phyloP scores from a whole-genome alignment of 2,888 invertebrate genomes.

The Lysandra coridon region DNA sequence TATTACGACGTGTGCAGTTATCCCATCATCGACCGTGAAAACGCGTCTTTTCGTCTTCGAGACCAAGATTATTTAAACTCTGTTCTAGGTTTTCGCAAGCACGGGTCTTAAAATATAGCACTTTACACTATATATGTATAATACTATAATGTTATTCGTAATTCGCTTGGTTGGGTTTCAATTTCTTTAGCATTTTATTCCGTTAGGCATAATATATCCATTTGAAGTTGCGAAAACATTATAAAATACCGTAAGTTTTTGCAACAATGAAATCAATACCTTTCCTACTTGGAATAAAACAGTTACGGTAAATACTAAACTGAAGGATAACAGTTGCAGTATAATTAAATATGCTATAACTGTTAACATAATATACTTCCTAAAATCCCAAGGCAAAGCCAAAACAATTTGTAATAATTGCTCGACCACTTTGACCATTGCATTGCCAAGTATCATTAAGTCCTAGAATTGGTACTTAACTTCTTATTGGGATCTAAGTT shows the following conservation, averaged over 20 bases:
- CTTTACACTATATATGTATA: neutral
- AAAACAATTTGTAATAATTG: too few relatives aligned
- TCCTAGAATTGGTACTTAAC: too few relatives aligned
- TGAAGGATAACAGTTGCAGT: neutral
- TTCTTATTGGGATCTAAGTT: neutral
- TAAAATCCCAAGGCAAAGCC: neutral
- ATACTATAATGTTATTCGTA: constrained; percentile 4
- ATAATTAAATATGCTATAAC: neutral
- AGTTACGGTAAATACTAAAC: neutral
- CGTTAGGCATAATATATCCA: constrained; percentile 27
- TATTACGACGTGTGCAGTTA: neutral
- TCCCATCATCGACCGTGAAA: neutral
- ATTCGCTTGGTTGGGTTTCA: constrained; percentile 22
- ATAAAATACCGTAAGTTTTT: constrained; percentile 10
- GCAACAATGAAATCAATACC: constrained; percentile 16
- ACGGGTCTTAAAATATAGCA: neutral
- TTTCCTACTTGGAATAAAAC: neutral
- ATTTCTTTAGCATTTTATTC: constrained; percentile 19
- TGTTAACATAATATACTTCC: neutral
- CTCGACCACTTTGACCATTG: too few relatives aligned
- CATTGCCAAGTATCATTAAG: too few relatives aligned
- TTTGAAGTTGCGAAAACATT: constrained; percentile 13
- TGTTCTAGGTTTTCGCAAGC: neutral
- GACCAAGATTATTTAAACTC: neutral
- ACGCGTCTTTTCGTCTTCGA: neutral